phyloP scores from a whole-genome alignment of 2,888 invertebrate species.

The Rhagonycha fulva region DNA sequence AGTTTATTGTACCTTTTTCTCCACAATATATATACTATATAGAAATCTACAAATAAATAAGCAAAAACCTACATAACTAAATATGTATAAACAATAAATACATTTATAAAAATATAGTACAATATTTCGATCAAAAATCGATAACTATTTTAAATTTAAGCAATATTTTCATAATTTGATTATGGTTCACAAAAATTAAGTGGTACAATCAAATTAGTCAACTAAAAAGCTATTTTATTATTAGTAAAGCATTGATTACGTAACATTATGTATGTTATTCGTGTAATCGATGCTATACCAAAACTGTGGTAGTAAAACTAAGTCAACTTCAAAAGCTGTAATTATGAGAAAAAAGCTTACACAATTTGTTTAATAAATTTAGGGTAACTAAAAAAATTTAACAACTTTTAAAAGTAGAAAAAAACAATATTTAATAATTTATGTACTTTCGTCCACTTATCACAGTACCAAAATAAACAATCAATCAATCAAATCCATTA shows the following conservation, averaged over 20 bases:
- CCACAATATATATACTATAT: slow-evolving; percentile 12
- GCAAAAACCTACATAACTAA: slow-evolving; percentile 38
- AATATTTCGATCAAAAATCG: slow-evolving; percentile 36
- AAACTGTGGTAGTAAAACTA: neutral
- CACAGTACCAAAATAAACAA: slow-evolving; percentile 43
- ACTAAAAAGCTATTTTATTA: neutral
- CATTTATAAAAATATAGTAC: slow-evolving; percentile 53
- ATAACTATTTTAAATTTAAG: slow-evolving; percentile 44
- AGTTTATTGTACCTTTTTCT: slow-evolving; percentile 24
- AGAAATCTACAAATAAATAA: slow-evolving; percentile 36
- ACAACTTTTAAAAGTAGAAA: slow-evolving; percentile 1
- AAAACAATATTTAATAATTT: slow-evolving; percentile 17
- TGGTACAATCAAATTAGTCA: neutral
- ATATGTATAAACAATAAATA: slow-evolving; percentile 50
- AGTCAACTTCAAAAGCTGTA: neutral
- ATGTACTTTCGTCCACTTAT: slow-evolving; percentile 39
- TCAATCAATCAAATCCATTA: slow-evolving; percentile 35
- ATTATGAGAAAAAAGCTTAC: neutral
- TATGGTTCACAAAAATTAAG: slow-evolving; percentile 33
- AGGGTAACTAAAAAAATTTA: neutral
- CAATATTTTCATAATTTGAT: slow-evolving; percentile 42
- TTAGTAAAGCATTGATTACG: neutral
- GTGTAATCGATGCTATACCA: neutral
- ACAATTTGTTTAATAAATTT: neutral
- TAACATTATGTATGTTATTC: neutral